Evolutionary conservation across 92 coral and sea anemone species (phyloP).

Genomic region (Phenganax subtilis): DNA sequence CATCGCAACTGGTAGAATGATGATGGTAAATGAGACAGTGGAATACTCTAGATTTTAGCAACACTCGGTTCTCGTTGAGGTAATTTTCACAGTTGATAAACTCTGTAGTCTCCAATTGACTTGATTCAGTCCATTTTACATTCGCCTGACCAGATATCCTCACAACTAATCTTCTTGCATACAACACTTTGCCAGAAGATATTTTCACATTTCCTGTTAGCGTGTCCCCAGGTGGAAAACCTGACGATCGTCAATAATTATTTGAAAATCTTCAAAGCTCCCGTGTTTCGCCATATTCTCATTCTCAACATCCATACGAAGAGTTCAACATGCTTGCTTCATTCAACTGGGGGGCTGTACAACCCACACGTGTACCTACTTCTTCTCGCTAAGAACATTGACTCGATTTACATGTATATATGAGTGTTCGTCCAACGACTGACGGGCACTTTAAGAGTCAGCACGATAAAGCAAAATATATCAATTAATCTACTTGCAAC

Average conservation of each 20-base stretch:
- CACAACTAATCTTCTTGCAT: not conserved
- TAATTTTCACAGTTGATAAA: conserved; percentile 23
- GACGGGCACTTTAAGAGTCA: no score
- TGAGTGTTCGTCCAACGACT: no score
- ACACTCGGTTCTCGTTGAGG: conserved; percentile 6
- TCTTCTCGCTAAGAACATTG: not conserved
- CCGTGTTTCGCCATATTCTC: not conserved
- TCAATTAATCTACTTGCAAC: no score
- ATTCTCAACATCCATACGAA: not conserved
- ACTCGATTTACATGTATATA: no score
- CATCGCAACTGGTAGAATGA: conserved; percentile 19
- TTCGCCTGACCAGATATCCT: conserved; percentile 25
- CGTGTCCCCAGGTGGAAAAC: conserved; percentile 24
- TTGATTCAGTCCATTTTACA: conserved; percentile 16
- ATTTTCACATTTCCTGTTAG: conserved; percentile 11
- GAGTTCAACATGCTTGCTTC: not conserved
- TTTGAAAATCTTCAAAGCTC: conserved; percentile 2
- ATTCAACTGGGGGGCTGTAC: not conserved
- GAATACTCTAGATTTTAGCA: conserved; percentile 13
- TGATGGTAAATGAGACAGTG: conserved; percentile 19
- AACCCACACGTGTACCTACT: not conserved
- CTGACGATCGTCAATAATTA: conserved; percentile 15
- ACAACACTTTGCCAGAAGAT: conserved; percentile 1
- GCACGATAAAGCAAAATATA: no score
- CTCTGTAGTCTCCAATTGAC: conserved; percentile 14